These are phyloP conservation scores for Camponotus vicinus DNA, from an alignment of 1,140 invertebrate species.

Conservation along the genomic window DNA sequence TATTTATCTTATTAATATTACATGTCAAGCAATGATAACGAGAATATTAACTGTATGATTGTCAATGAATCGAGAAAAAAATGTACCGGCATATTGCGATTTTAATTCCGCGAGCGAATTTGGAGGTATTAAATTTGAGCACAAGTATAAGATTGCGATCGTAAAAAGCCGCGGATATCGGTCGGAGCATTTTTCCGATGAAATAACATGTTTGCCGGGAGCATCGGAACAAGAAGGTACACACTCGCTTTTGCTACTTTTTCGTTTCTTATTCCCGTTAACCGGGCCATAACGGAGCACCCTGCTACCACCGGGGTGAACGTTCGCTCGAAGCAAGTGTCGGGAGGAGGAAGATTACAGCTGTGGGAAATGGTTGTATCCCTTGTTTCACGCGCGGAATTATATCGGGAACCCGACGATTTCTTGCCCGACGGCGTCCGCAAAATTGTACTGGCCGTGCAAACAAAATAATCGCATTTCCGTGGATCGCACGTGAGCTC, in stretches of 20 bases:
- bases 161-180: not conserved
- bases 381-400: constrained; percentile 34
- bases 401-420: constrained; percentile 32
- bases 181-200: constrained; percentile 43
- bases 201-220: constrained; percentile 56
- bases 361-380: constrained; percentile 51
- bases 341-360: constrained; percentile 36
- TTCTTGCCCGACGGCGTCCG: constrained; percentile 20
- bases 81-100: not conserved
- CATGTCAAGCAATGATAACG: not conserved
- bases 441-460: constrained; percentile 37
- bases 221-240: constrained; percentile 18
- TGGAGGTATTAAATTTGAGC: not conserved
- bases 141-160: not conserved
- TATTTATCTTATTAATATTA: not conserved
- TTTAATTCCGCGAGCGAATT: constrained; percentile 10
- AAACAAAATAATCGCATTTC: constrained; percentile 51
- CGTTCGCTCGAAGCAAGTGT: not conserved
- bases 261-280: constrained; percentile 53
- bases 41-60: not conserved
- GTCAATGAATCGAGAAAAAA: not conserved
- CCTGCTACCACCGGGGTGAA: not conserved
- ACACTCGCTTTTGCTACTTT: constrained; percentile 18
- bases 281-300: constrained; percentile 11
- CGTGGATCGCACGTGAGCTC: constrained; percentile 44